A percentile compares a stretch with the other conserved stretches of the same genome.
Conservation (phyloP, 2,113 vertebrate species). For the Bufo gargarizans region DNA sequence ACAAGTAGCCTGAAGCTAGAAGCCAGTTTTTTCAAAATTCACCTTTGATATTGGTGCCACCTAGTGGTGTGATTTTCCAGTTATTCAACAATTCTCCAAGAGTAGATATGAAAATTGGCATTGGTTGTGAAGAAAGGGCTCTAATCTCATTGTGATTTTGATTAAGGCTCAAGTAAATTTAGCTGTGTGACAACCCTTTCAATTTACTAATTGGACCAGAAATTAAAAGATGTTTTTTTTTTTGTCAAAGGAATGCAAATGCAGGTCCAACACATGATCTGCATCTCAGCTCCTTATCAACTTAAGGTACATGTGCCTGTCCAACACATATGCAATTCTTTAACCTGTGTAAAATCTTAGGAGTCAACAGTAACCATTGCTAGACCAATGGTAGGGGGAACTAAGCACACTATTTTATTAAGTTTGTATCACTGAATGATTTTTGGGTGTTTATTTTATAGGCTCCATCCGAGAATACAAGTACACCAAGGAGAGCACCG, state of each 20-base stretch:
- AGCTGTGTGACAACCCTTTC: conserved; percentile 76
- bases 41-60: not conserved
- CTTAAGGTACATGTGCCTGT: conserved; percentile 15
- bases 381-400: not conserved
- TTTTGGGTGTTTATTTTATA: conserved; percentile 66
- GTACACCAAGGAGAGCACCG: conserved; percentile 85
- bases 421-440: not conserved
- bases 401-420: not conserved
- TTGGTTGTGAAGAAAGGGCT: conserved; percentile 65
- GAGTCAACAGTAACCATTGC: not conserved
- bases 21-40: not conserved
- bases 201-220: conserved; percentile 47
- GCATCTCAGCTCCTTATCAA: conserved; percentile 3
- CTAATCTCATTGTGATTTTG: conserved; percentile 75
- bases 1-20: not conserved
- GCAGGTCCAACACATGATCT: conserved; percentile 12
- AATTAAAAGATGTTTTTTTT: not conserved
- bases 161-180: conserved; percentile 80
- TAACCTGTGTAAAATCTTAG: not conserved
- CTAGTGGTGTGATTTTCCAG: not conserved
- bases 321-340: not conserved
- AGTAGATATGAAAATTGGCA: not conserved
- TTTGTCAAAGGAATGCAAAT: conserved; percentile 31
- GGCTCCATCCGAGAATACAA: conserved; percentile 93
- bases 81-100: not conserved